Evolutionary conservation across 2,797 vertebrate genomes (phyloP), one percentile per base, ranked within the genome.

Genomic region (Siniperca undulata): DNA sequence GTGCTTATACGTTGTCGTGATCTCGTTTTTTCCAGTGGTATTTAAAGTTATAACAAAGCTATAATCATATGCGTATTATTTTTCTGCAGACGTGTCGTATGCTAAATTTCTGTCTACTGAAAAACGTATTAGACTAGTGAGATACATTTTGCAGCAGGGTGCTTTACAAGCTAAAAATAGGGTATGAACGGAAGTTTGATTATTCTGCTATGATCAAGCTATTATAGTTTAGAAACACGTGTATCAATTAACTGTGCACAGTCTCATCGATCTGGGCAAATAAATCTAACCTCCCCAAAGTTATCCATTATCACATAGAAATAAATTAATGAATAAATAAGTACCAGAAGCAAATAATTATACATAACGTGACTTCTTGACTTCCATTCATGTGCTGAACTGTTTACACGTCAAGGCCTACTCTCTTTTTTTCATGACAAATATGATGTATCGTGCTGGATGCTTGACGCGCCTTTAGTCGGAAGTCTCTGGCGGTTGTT

Each of bases 401-500:
- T 7, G 14, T 55, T 13, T 2, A 2, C 42, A 11, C 2, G 34
- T 44, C 46, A 19, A 61, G 3, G 8, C 7, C 3, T 36, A 7
- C 5, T 36, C 36, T 12, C 0, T 2, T n/a, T 13, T 10, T 48
- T 65, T 30, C 24, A 12, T 70, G 77, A 73, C 77, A 85, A 8
- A 70, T 59, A 40, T 93, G 92, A 94, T 66, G 61, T 82, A 92
- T 91, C 7, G 46, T 1, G 40, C 27, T 80, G 70, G 83, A 89
- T 77, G 87, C 83, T 82, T 38, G 86, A 74, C 73, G 77, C 83
- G 82, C 77, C 89, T 79, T n/a, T 13, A 22, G 79, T 86, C 79
- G 90, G 91, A 92, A 86, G 86, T 88, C 62, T 85, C 82, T 61
- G 78, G 86, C 78, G 66, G 83, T 77, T 84, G 86, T 85, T 88